Conservation (phyloP, 2,888 invertebrate genomes). For the Orthonevra nobilis region DNA sequence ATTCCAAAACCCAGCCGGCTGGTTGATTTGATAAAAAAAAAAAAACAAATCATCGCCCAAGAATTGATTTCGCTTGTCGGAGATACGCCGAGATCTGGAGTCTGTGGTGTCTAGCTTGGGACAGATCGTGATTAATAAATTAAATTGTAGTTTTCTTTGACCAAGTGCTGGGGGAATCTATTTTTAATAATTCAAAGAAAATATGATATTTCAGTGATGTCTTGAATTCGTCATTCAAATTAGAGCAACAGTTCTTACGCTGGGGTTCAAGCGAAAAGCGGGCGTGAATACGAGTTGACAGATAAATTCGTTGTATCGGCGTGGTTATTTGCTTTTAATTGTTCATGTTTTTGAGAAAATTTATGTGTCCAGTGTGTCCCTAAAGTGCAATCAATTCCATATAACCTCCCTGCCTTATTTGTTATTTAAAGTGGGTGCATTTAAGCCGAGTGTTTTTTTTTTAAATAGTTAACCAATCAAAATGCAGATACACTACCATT, state of each 20-base stretch:
- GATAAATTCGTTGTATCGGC: no score
- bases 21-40: constrained; percentile 23
- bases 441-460: no score
- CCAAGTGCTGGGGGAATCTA: not conserved
- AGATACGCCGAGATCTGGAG: not conserved
- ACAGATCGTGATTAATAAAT: constrained; percentile 16
- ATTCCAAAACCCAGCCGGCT: not conserved
- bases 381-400: no score
- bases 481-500: no score
- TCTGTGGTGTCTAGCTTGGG: not conserved
- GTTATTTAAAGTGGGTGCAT: no score
- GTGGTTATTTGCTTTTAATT: no score
- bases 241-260: not conserved
- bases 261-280: not conserved
- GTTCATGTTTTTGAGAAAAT: no score
- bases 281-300: no score
- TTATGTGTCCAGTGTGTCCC: no score
- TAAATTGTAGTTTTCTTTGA: not conserved
- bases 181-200: constrained; percentile 4
- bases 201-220: not conserved
- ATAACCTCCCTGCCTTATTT: no score
- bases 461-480: no score
- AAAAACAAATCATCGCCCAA: not conserved
- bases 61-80: constrained; percentile 15
- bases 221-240: constrained; percentile 13